Evolutionary conservation across 2,888 invertebrate species (phyloP), one percentile per base, ranked within the genome.

Genomic region (Trissolcus brochymenae): DNA sequence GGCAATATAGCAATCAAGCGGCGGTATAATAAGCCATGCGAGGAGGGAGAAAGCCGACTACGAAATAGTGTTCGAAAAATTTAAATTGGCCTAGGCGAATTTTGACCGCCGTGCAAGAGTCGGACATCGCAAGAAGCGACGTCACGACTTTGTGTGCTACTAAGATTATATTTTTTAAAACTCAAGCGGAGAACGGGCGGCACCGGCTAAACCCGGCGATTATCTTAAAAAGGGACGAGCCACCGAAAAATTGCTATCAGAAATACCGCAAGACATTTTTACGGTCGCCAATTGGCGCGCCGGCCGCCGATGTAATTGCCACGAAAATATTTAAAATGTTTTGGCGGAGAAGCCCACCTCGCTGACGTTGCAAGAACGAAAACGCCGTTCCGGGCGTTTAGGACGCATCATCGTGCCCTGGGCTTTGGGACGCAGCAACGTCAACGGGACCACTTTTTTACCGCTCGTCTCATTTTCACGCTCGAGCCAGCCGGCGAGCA

Each of bases 241-340:
- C 85, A 87, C 87, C 84, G 87, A 87, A 87, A 87, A 86, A 87
- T 87, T 85, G 84, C 80, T 83, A 82, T 75, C 80, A 35, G 81
- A 80, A 82, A 84, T 84, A 78, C 78, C 78, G 41, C 66, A 75
- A 75, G 78, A 78, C 78, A 75, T 74, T 75, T 78, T 74, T 78
- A 71, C 76, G 78, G 76, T 76, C 75, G 81, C 82, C 84, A 76
- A 83, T 81, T 81, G 82, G 79, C 81, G 82, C 81, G 79, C 80
- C 81, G 80, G 80, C 79, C 79, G 81, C 79, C 76, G 81, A 78
- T 81, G 81, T 85, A 85, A 87, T 86, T 85, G 84, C 84, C 80
- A 77, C 76, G 35, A 78, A 82, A 82, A 84, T 83, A 83, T 83
- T 85, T 84, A 80, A 83, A 83, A 84, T 81, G 82, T 80, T 79